Evolutionary conservation across 2,888 invertebrate genomes (phyloP).

Genomic region (Leptarthrus brevirostris): DNA sequence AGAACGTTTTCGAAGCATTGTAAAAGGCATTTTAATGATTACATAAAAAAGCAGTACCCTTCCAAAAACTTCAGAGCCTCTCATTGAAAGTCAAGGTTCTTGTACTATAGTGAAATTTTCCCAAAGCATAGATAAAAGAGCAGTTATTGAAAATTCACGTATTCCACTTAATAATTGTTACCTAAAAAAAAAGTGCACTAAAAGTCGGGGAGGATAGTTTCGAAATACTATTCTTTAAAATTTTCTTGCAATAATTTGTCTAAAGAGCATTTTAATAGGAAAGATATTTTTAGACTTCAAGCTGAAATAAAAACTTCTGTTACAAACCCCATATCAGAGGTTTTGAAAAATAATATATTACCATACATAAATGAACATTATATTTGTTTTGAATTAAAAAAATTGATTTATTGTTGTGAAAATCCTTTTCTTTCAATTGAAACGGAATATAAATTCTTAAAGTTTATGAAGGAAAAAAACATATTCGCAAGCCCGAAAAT

Average conservation of each 20-base stretch:
- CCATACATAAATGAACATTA: not conserved
- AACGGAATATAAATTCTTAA: constrained; percentile 28
- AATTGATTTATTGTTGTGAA: not conserved
- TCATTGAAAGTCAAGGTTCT: too few species aligned
- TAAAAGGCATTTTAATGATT: not conserved
- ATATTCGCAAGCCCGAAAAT: not conserved
- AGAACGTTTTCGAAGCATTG: constrained; percentile 8
- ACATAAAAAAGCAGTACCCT: not conserved
- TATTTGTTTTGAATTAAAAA: not conserved
- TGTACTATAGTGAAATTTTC: not conserved
- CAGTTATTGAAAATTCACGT: not conserved
- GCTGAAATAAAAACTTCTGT: not conserved
- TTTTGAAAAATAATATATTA: constrained; percentile 11
- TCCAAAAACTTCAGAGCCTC: not conserved
- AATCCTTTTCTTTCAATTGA: constrained; percentile 18
- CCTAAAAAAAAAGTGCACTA: not conserved
- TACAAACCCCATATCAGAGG: not conserved
- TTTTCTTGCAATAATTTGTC: not conserved
- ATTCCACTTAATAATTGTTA: not conserved
- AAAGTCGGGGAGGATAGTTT: not conserved
- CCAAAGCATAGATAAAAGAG: not conserved
- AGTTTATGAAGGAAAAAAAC: not conserved
- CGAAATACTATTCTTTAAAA: not conserved
- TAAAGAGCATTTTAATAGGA: not conserved
- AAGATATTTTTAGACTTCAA: not conserved